Evolutionary conservation across 2,113 vertebrate genomes (phyloP), one percentile per base, ranked within the genome.

Genomic region (Caranx ignobilis): DNA sequence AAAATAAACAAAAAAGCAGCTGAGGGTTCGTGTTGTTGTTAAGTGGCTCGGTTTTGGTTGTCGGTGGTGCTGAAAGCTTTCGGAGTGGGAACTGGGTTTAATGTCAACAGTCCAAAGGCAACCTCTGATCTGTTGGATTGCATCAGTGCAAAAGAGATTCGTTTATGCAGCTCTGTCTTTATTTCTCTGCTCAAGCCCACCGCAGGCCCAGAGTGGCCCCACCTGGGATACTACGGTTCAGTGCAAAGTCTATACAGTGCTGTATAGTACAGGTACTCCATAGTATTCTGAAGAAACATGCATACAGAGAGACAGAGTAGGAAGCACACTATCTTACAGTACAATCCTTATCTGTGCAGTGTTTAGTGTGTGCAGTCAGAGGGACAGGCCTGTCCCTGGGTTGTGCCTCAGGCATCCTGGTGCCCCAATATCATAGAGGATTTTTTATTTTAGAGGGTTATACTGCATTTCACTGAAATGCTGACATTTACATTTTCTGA

Each of bases 211-310:
- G 75, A 34, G 75, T 37, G 71, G 83, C 87, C 79, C 81, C 86
- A 72, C 85, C 77, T 79, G 84, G 89, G 82, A 81, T 80, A 88
- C 86, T 89, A 90, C 79, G 84, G 90, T 93, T 95, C 93, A 94
- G 94, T 95, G 95, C 94, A 94, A 93, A 93, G 90, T 92, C 91
- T 92, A 88, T 93, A 94, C 93, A 90, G 91, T 90, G 88, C 88
- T 88, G 88, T 94, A 90, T 93, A 91, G 91, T 87, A 88, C 92
- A 92, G 90, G 91, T 93, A 91, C 91, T 81, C 91, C 85, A 90
- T 91, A 91, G 88, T 88, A 88, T 91, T 93, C 83, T 89, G 92
- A 91, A 87, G 89, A 81, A 92, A 89, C 94, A 94, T 94, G 93
- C 94, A 94, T 93, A 93, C 92, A 92, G 88, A 90, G 91, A 83